These are phyloP conservation scores for Ovis canadensis DNA, from an alignment of 2,113 vertebrate genomes.

Conservation along the genomic window DNA sequence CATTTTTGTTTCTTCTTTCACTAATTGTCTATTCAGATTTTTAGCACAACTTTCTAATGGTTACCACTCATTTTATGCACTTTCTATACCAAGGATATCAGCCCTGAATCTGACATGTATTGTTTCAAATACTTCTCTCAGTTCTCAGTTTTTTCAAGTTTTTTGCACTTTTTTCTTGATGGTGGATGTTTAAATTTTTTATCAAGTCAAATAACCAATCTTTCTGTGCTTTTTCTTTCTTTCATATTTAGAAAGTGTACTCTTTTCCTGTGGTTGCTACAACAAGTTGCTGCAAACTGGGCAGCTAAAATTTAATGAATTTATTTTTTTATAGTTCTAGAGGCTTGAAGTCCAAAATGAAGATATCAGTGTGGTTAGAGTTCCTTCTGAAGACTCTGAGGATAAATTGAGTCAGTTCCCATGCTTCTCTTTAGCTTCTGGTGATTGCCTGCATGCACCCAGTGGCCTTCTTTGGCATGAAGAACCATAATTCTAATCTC, in stretches of 20 bases:
- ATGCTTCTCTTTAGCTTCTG: neutral
- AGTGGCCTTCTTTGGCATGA: neutral
- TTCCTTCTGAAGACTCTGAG: neutral
- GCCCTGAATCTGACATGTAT: neutral
- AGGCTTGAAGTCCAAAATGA: neutral
- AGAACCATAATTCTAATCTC: neutral
- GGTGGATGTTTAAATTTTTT: neutral
- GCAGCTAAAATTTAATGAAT: neutral
- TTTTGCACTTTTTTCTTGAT: neutral
- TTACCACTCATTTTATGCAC: neutral
- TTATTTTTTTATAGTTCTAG: neutral
- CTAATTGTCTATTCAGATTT: neutral
- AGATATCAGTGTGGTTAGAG: neutral
- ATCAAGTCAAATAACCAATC: neutral
- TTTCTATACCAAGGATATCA: neutral
- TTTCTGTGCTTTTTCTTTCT: neutral
- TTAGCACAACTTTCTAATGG: neutral
- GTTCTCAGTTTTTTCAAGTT: neutral
- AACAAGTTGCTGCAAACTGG: neutral
- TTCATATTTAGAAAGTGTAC: neutral
- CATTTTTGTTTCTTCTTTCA: conserved; percentile 3
- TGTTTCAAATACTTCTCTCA: neutral
- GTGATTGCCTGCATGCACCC: neutral
- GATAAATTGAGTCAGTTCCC: neutral
- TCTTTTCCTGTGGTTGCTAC: neutral